Percentiles rank a stretch among this genome's conserved stretches.
These are phyloP conservation scores for Bombus sylvicola DNA, from an alignment of 1,140 invertebrate species.

Conservation along the genomic window DNA sequence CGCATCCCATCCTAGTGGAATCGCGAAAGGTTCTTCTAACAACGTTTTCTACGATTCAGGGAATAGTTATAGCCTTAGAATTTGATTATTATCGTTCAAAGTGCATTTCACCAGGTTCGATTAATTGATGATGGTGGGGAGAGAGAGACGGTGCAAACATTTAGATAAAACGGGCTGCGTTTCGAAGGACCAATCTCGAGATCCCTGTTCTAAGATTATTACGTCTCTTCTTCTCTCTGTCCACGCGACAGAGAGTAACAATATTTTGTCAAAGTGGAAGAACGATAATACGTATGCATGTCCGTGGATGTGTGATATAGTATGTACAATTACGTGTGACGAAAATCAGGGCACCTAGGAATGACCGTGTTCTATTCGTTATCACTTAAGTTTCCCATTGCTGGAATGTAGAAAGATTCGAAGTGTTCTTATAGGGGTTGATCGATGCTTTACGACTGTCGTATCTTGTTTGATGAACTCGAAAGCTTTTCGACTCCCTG, in stretches of 20 bases:
- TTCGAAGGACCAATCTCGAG: background rate
- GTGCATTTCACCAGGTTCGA: background rate
- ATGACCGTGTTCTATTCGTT: slow-evolving; percentile 28
- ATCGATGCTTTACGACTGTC: slow-evolving; percentile 21
- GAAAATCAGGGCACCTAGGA: slow-evolving; percentile 1
- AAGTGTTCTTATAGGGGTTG: background rate
- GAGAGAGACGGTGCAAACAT: background rate
- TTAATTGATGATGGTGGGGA: background rate
- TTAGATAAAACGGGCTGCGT: background rate
- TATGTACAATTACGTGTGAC: slow-evolving; percentile 41
- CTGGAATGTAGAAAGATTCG: background rate
- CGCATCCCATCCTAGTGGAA: background rate
- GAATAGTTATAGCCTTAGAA: background rate
- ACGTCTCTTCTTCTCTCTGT: background rate
- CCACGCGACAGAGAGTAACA: background rate
- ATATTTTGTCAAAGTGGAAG: slow-evolving; percentile 20
- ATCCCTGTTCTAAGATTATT: slow-evolving; percentile 3
- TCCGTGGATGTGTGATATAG: background rate
- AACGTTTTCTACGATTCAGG: background rate
- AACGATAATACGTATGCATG: slow-evolving; percentile 19
- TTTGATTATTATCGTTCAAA: background rate
- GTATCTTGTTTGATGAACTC: background rate
- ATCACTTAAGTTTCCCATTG: slow-evolving; percentile 28
- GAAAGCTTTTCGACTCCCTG: background rate
- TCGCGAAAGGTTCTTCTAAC: background rate